These are phyloP conservation scores for Eugnorisma glareosa DNA, from an alignment of 2,888 invertebrate species.

Conservation along the genomic window DNA sequence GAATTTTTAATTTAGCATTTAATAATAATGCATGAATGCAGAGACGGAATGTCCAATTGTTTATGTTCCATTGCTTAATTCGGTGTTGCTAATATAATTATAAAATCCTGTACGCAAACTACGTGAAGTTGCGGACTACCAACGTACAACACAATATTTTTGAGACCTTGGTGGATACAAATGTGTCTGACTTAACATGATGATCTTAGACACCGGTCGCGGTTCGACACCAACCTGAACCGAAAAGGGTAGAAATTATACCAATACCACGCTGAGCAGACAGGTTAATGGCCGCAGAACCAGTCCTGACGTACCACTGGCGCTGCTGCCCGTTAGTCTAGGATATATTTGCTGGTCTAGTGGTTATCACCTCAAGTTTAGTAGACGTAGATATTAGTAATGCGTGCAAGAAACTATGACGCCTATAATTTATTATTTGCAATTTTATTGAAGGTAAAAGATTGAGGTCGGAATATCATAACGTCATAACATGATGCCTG, in stretches of 20 bases:
- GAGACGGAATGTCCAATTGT: background rate
- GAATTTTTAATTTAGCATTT: constrained; percentile 18
- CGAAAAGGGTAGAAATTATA: constrained; percentile 42
- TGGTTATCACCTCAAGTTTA: constrained; percentile 1
- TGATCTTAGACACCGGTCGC: background rate
- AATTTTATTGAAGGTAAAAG: background rate
- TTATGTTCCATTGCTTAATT: background rate
- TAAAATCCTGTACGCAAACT: background rate
- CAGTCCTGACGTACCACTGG: constrained; percentile 38
- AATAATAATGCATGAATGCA: background rate
- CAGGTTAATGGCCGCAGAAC: constrained; percentile 51
- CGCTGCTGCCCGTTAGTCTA: constrained; percentile 34
- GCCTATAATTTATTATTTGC: background rate
- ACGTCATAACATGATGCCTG: background rate
- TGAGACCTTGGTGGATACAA: background rate
- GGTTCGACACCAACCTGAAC: background rate
- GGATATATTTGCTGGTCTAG: constrained; percentile 29
- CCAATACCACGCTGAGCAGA: constrained; percentile 8
- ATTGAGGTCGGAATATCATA: background rate
- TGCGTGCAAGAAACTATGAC: background rate
- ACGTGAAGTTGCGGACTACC: background rate
- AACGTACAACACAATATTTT: too few relatives aligned
- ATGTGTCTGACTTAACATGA: background rate
- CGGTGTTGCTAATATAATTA: background rate
- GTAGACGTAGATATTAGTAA: background rate